phyloP scores from a whole-genome alignment of 2,113 vertebrate genomes.

The Lontra canadensis region DNA sequence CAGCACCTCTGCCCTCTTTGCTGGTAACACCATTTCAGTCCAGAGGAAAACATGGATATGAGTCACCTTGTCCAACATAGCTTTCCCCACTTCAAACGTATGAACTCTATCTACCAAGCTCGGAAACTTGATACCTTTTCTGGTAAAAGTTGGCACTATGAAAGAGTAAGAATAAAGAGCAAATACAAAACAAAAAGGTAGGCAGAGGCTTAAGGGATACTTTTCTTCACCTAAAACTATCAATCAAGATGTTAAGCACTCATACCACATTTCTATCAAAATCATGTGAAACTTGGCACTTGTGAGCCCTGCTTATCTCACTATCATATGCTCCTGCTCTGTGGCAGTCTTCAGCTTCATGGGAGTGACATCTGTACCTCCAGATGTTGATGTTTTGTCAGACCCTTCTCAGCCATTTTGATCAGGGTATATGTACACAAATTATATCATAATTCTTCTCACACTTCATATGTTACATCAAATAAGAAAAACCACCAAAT shows the following conservation, averaged over 20 bases:
- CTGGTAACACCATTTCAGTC: neutral
- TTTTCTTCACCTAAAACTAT: constrained; percentile 11
- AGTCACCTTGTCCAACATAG: neutral
- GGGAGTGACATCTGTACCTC: constrained; percentile 80
- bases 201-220: neutral
- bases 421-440: constrained; percentile 79
- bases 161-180: neutral
- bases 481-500: constrained; percentile 75
- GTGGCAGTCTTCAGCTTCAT: constrained; percentile 55
- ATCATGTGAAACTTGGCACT: constrained; percentile 17
- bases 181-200: neutral
- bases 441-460: constrained; percentile 78
- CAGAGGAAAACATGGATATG: neutral
- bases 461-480: constrained; percentile 76
- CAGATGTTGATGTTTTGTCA: constrained; percentile 84
- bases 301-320: neutral
- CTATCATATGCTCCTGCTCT: constrained; percentile 48
- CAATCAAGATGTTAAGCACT: constrained; percentile 61
- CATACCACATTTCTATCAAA: constrained; percentile 59
- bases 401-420: constrained; percentile 78
- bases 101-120: neutral
- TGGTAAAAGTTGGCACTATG: neutral
- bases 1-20: neutral
- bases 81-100: neutral
- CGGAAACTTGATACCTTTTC: neutral